Evolutionary conservation across 2,113 vertebrate species (phyloP), one percentile per base, ranked within the genome.

Genomic region (Macquaria australasica): DNA sequence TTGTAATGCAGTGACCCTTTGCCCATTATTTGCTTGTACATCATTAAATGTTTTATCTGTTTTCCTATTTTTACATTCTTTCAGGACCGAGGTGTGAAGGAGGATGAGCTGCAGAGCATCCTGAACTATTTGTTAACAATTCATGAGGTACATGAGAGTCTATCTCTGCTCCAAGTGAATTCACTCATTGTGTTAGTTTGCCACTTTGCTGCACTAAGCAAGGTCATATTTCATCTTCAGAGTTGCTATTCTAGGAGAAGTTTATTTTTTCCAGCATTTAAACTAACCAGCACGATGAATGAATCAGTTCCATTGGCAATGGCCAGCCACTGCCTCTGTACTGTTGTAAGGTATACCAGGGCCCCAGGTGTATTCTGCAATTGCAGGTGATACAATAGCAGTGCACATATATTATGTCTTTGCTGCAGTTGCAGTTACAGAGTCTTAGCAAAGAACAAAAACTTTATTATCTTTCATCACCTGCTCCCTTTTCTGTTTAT

Each of bases 41-140:
- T 63, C 0, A 51, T 83, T 69, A 31, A 71, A 55, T 73, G 25
- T 50, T 79, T 53, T 6, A 5, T 79, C 31, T 51, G 20, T 68
- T 53, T 73, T 60, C 34, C 18, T 28, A 2, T 8, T 62, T 75
- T 79, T 80, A 15, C 10, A 5, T 66, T 77, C 15, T 88, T 90
- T 75, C 88, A 99, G 98, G 98, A 99, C 93, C 96, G 96, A 92
- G 98, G 98, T n/a, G 98, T 99, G 80, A 99, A 98, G 90, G 98
- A 99, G 93, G 98, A 99, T 89, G 98, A 99, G 93, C 96, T 99
- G 48, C 98, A 99, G 93, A 98, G 97, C 93, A 97, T 99, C 94
- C 94, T 99, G 87, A 99, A 99, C 96, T 99, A 99, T 89, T 93
- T 99, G 86, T 90, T 99, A 93, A 99, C 98, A 66, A 98, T 99